Conservation (phyloP, 2,113 vertebrate species). For the Sander vitreus region DNA sequence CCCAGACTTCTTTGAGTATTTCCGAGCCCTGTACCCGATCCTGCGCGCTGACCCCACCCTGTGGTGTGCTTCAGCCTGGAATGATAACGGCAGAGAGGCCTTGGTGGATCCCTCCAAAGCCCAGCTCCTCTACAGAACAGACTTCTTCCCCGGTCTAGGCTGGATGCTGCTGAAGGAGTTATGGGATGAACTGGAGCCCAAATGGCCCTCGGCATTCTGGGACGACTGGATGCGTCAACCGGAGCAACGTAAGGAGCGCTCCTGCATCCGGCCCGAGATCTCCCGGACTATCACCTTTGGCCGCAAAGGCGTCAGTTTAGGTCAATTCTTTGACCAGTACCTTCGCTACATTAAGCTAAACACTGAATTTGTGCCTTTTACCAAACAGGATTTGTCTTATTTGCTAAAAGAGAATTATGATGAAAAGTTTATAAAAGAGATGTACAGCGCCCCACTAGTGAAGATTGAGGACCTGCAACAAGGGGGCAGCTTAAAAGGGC, state of each 20-base stretch:
- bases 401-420: slow-evolving; percentile 87
- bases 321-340: slow-evolving; percentile 97
- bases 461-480: slow-evolving; percentile 89
- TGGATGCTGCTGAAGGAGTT: slow-evolving; percentile 91
- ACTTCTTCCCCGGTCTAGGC: slow-evolving; percentile 95
- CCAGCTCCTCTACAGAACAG: slow-evolving; percentile 90
- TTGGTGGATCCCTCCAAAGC: slow-evolving; percentile 86
- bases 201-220: slow-evolving; percentile 97
- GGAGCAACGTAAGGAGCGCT: slow-evolving; percentile 88
- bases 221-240: slow-evolving; percentile 97
- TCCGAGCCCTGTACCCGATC: slow-evolving; percentile 89
- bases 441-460: slow-evolving; percentile 85
- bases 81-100: slow-evolving; percentile 93
- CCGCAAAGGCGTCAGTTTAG: slow-evolving; percentile 94
- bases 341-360: slow-evolving; percentile 95
- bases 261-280: slow-evolving; percentile 92
- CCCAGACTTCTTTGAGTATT: slow-evolving; percentile 96
- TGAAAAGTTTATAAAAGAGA: slow-evolving; percentile 79
- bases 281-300: slow-evolving; percentile 95
- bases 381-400: slow-evolving; percentile 89
- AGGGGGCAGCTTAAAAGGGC: slow-evolving; percentile 73
- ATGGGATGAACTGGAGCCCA: slow-evolving; percentile 94
- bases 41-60: slow-evolving; percentile 84
- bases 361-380: slow-evolving; percentile 94
- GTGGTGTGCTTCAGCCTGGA: slow-evolving; percentile 96